Evolutionary conservation across 2,797 vertebrate genomes (phyloP).

Genomic region (Crax fasciolata): DNA sequence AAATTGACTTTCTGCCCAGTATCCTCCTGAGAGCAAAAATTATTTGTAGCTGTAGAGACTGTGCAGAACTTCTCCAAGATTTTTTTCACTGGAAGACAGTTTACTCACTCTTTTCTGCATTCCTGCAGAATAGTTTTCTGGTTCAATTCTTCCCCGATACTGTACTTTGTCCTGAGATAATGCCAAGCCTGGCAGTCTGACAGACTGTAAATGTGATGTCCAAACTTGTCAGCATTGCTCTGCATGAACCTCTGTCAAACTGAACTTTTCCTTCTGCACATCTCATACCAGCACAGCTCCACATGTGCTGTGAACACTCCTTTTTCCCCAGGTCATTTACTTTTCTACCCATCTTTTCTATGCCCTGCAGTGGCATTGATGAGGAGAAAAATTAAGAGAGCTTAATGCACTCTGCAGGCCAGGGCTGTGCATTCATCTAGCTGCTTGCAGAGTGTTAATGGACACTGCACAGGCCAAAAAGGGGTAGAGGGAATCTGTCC

Average conservation of each 20-base stretch:
- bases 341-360: neutral
- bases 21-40: neutral
- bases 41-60: neutral
- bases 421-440: neutral
- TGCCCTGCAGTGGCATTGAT: neutral
- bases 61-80: neutral
- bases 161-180: neutral
- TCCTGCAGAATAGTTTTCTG: neutral
- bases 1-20: conserved; percentile 22
- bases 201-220: conserved; percentile 2
- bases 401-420: neutral
- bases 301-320: neutral
- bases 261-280: neutral
- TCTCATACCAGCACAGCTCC: neutral
- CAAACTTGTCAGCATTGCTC: neutral
- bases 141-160: neutral
- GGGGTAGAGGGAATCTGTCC: neutral
- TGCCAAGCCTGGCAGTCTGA: neutral
- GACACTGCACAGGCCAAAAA: neutral
- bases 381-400: neutral
- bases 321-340: neutral
- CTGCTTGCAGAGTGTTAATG: neutral
- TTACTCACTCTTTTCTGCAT: neutral
- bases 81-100: neutral
- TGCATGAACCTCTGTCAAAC: neutral